phyloP scores from a whole-genome alignment of 2,797 vertebrate species.

The Thalassophryne amazonica region DNA sequence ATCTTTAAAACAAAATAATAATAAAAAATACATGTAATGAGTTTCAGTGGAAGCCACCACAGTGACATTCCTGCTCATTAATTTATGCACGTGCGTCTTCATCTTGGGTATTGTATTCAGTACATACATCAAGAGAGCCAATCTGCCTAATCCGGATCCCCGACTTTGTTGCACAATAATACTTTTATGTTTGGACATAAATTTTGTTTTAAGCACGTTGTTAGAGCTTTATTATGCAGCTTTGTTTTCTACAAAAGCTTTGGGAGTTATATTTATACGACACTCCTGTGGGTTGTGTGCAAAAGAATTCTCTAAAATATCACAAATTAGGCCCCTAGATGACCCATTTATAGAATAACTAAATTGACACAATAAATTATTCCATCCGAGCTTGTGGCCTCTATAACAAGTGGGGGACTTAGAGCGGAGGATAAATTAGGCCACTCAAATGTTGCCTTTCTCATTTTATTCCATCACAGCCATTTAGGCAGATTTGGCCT shows the following conservation, averaged over 20 bases:
- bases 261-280: slow-evolving; percentile 35
- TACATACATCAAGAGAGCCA: not conserved
- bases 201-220: slow-evolving; percentile 40
- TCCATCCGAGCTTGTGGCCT: slow-evolving; percentile 57
- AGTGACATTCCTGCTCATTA: not conserved
- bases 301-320: slow-evolving; percentile 51
- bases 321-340: slow-evolving; percentile 69
- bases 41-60: not conserved
- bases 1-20: no score
- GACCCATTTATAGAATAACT: slow-evolving; percentile 65
- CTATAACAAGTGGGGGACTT: slow-evolving; percentile 46
- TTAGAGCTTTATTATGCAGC: slow-evolving; percentile 37
- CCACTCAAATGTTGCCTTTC: slow-evolving; percentile 43
- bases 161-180: slow-evolving; percentile 39
- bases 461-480: slow-evolving; percentile 61
- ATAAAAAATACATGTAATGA: not conserved
- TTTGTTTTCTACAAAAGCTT: slow-evolving; percentile 38
- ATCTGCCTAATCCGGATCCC: slow-evolving; percentile 8
- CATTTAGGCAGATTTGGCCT: slow-evolving; percentile 53
- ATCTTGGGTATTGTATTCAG: not conserved
- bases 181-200: slow-evolving; percentile 28
- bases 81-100: not conserved
- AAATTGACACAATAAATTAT: slow-evolving; percentile 75
- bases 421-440: slow-evolving; percentile 64
- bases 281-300: slow-evolving; percentile 35